Conservation (phyloP, 1,140 invertebrate genomes). For the Tetramorium alpestre region DNA sequence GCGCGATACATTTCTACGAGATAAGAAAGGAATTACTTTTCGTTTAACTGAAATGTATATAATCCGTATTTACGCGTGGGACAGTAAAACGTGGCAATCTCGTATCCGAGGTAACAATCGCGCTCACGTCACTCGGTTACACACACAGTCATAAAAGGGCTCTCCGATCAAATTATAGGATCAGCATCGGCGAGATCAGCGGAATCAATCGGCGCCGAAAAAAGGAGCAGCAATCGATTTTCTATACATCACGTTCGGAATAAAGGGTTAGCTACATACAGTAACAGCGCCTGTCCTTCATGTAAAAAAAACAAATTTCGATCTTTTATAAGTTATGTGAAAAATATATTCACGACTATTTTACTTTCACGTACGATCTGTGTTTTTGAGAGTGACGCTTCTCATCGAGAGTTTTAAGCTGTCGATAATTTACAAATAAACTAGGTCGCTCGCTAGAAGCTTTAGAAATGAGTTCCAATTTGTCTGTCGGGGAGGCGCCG, state of each 20-base stretch:
- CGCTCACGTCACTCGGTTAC: slow-evolving; percentile 56
- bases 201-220: slow-evolving; percentile 58
- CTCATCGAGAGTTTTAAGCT: background rate
- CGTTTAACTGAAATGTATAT: slow-evolving; percentile 55
- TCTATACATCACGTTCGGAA: background rate
- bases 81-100: slow-evolving; percentile 70
- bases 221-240: slow-evolving; percentile 38
- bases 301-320: background rate
- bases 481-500: slow-evolving; percentile 21
- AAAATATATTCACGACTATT: background rate
- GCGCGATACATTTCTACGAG: background rate
- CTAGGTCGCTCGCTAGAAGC: background rate
- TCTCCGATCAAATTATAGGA: slow-evolving; percentile 67
- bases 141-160: slow-evolving; percentile 62
- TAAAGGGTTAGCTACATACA: background rate
- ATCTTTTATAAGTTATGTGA: background rate
- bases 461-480: slow-evolving; percentile 33
- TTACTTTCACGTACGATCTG: background rate
- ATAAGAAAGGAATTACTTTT: slow-evolving; percentile 39
- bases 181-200: slow-evolving; percentile 45
- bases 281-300: background rate
- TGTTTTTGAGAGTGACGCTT: background rate
- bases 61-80: slow-evolving; percentile 60
- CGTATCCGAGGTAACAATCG: slow-evolving; percentile 71
- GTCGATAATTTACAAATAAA: slow-evolving; percentile 16